Percentiles rank a stretch among this genome's conserved stretches.
Evolutionary conservation across 2,888 invertebrate genomes (phyloP).

Genomic region (Adineta ricciae): DNA sequence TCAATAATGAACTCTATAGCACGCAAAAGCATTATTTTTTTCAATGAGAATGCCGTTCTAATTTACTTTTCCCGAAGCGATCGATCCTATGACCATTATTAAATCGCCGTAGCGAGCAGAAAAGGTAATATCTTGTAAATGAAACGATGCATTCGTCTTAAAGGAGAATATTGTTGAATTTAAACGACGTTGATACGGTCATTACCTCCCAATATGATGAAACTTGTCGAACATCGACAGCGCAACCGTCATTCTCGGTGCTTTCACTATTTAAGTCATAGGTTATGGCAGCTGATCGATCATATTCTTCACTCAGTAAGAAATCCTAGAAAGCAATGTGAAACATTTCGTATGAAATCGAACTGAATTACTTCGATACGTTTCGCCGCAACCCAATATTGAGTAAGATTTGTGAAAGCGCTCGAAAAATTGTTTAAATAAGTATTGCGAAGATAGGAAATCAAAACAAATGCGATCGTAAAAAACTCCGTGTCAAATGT

Average conservation of each 20-base stretch:
- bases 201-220: not conserved
- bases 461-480: not conserved
- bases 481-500: conserved; percentile 8
- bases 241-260: not conserved
- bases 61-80: conserved; percentile 69
- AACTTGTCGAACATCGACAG: not conserved
- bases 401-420: not conserved
- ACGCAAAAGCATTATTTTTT: conserved; percentile 20
- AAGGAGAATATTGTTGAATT: not conserved
- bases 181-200: too few species aligned
- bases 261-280: not conserved
- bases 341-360: too few species aligned
- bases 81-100: conserved; percentile 73
- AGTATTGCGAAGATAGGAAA: not conserved
- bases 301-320: not conserved
- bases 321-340: not conserved
- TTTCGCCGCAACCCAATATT: not conserved
- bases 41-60: too few species aligned
- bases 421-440: not conserved
- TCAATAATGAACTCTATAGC: conserved; percentile 47
- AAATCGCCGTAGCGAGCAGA: conserved; percentile 50
- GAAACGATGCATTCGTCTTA: conserved; percentile 27
- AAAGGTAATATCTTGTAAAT: conserved; percentile 44
- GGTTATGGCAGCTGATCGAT: not conserved
- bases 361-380: not conserved